Evolutionary conservation across 2,888 invertebrate genomes (phyloP), one percentile per base, ranked within the genome.

Genomic region (Drosophila lutescens): DNA sequence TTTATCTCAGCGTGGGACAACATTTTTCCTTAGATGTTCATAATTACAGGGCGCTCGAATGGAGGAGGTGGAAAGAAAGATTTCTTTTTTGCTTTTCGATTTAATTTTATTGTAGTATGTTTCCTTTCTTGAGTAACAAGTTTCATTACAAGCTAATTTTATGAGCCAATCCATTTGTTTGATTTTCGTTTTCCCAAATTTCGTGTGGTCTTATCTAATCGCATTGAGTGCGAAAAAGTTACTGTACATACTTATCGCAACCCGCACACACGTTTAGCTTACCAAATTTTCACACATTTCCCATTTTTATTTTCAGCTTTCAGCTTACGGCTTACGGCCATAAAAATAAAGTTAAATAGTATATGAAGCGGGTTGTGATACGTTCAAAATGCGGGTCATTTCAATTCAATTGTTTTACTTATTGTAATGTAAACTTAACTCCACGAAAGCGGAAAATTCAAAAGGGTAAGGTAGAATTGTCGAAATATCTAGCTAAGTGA

Each of bases 311-410:
- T 51, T 44, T 43, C 69, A 66, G 63, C 62, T 59, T 60, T 59
- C 23, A 43, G 41, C 51, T 44, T 32, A 40, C 34, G 51, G 41
- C 51, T 44, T 32, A 40, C 34, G 51, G 53, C 57, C 58, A 78
- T 86, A 84, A 89, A 83, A 85, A 78, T 77, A 82, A 78, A 79
- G 66, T 69, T 79, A 79, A 75, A 77, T 77, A 77, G 78, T 80
- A 74, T 78, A 79, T 77, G 86, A 76, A 71, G 75, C 79, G 79
- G 81, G 79, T 58, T 55, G 38, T 55, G 66, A 32, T 67, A 49
- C 46, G 72, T 53, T 44, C 30, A 10, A 58, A 56, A 86, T 83
- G 78, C 86, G 86, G 86, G 85, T 61, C 78, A 79, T 83, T 85
- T 76, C 85, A 85, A 83, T 86, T 81, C 75, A 74, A 66, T 80